A percentile compares a stretch with the other conserved stretches of the same genome.
phyloP scores from a whole-genome alignment of 2,113 vertebrate species.

The Odocoileus virginianus region DNA sequence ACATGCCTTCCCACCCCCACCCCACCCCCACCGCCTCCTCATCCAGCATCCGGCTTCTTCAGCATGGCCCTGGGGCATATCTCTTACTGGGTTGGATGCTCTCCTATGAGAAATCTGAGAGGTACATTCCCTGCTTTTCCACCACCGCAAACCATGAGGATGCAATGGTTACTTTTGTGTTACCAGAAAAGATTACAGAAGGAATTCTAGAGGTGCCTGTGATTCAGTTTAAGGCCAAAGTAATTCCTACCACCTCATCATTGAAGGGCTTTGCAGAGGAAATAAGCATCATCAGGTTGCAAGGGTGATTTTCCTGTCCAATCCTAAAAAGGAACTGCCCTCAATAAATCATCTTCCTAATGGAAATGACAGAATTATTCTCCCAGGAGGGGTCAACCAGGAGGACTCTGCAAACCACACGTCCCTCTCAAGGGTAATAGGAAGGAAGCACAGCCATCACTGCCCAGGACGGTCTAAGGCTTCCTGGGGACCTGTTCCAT shows the following conservation, averaged over 20 bases:
- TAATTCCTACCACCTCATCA: conserved; percentile 20
- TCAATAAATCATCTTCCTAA: conserved; percentile 78
- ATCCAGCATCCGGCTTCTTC: neutral
- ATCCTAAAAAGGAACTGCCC: conserved; percentile 71
- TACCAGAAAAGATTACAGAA: conserved; percentile 63
- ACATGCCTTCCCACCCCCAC: neutral
- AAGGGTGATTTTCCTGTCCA: conserved; percentile 68
- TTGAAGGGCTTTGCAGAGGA: conserved; percentile 26
- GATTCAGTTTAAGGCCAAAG: conserved; percentile 68
- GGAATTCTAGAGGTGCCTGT: conserved; percentile 50
- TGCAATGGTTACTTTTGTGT: conserved; percentile 27
- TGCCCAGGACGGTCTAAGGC: conserved; percentile 14
- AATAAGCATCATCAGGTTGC: conserved; percentile 57
- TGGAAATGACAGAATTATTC: conserved; percentile 80
- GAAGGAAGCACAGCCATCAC: conserved; percentile 74
- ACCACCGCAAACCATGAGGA: neutral
- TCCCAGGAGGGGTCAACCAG: conserved; percentile 57
- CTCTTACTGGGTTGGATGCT: conserved; percentile 6
- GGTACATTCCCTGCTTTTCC: neutral
- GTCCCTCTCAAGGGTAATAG: conserved; percentile 57
- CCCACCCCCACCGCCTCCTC: neutral
- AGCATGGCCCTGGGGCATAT: neutral
- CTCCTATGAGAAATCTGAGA: conserved; percentile 6
- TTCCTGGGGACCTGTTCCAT: neutral
- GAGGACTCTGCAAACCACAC: conserved; percentile 28